Evolutionary conservation across 2,113 vertebrate genomes (phyloP).

Genomic region (Acinonyx jubatus): DNA sequence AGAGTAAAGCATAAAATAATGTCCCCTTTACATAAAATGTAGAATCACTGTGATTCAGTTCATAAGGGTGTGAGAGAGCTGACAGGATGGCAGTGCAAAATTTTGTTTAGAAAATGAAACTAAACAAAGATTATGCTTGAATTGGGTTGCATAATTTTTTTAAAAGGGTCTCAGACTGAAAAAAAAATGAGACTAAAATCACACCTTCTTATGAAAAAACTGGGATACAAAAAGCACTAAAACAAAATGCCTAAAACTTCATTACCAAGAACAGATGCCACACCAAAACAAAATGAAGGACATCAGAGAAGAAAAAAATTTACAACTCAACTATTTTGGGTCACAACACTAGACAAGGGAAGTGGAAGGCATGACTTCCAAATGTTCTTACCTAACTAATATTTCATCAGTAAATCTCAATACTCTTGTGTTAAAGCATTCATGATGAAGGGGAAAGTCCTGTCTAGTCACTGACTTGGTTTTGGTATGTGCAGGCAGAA

Average conservation of each 20-base stretch:
- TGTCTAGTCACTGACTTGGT: conserved; percentile 87
- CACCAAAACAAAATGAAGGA: conserved; percentile 83
- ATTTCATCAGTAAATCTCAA: conserved; percentile 90
- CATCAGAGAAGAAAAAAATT: conserved; percentile 71
- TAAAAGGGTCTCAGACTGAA: conserved; percentile 71
- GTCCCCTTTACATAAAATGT: conserved; percentile 87
- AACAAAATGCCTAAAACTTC: conserved; percentile 74
- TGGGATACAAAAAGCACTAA: conserved; percentile 80
- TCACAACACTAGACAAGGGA: conserved; percentile 50
- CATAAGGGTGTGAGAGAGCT: conserved; percentile 82
- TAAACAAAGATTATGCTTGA: conserved; percentile 84
- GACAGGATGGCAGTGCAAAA: conserved; percentile 78
- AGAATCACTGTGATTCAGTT: conserved; percentile 84
- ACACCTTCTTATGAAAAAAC: conserved; percentile 79
- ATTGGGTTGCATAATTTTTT: conserved; percentile 74
- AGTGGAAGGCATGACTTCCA: conserved; percentile 50
- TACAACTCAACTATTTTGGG: conserved; percentile 61
- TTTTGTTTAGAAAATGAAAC: conserved; percentile 83
- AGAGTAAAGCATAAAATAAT: conserved; percentile 90
- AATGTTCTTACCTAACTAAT: conserved; percentile 89
- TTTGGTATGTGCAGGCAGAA: conserved; percentile 94
- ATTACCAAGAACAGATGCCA: conserved; percentile 75
- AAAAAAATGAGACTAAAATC: conserved; percentile 79
- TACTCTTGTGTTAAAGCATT: conserved; percentile 87
- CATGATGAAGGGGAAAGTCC: conserved; percentile 84